Evolutionary conservation across 2,113 vertebrate genomes (phyloP), one percentile per base, ranked within the genome.

Genomic region (Choloepus hoffmanni): DNA sequence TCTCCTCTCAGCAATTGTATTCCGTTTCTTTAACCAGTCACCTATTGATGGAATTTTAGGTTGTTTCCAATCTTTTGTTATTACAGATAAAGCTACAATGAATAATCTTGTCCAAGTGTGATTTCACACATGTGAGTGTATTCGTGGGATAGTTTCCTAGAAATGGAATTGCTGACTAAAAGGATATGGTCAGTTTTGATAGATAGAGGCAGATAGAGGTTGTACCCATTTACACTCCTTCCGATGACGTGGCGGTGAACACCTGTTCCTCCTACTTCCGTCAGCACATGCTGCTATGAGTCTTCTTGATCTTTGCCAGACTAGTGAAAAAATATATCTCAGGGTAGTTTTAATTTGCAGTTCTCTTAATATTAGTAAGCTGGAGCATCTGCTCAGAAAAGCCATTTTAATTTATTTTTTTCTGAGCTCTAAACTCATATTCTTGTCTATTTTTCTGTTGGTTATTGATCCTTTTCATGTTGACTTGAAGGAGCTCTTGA

Each of bases 31-130:
- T 94, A 67, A 91, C 68, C 23, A 50, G 45, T 65, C 33, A n/a
- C 79, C 82, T 86, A 60, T 15, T 90, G 84, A 74, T 84, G 94
- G 86, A 95, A 96, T 92, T 96, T 97, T 97, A 97, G 96, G 91
- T 97, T 97, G 89, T 97, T 96, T 96, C 95, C 91, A 79, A 50
- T 70, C 89, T 96, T 97, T 95, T 96, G 93, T 96, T 93, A 91
- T 97, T 95, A 96, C 85, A 96, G n/a, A 63, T 88, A 91, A 83
- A 58, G 45, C 33, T 89, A 43, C 82, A 95, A 19, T 97, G 95
- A 97, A 97, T 96, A 97, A 92, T 96, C 74, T 89, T 86, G 85
- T 93, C 89, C 67, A 72, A 53, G 60, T 58, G 62, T 68, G 23
- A 95, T 85, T 95, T 96, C 81, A 94, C 77, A 90, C 90, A 45